Base-by-base conservation (phyloP, 1,140 invertebrate species). In the Catajapyx aquilonaris region DNA sequence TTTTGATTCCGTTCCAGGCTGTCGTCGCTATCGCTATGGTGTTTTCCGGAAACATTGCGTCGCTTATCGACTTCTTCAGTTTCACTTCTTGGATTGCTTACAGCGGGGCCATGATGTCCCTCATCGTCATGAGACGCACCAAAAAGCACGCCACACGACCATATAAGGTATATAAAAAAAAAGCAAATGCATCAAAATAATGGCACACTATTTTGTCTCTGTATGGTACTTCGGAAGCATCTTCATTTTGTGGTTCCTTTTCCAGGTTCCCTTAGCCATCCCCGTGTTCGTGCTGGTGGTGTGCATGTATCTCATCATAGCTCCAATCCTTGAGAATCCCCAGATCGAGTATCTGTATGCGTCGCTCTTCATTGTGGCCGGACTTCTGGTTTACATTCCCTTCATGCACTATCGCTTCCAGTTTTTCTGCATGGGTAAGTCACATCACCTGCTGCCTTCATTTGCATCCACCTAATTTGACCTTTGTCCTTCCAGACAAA, bases 41-140 rank as follows among this genome's bases (percentile, higher is more conserved):
- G 11, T 49, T 86, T 28, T 78, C 81, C 42, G 83, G 84, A 34
- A 84, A 83, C 42, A 90, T 91, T 38, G 76, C 80, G 50, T 81
- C 76, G 10, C 59, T 94, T 40, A 91, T 94, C 48, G 84, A 91
- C 52, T 88, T 93, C 66, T 91, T 94, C 64, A 87, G 83, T 49
- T 91, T 93, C 55, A 84, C 83, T 25, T 81, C 84, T 2, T 93
- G 86, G 87, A 83, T 91, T 49, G 91, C 91, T 61, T 93, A 91
- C 54, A 86, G 84, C 17, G 75, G 81, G 40, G 70, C 83, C 3
- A 88, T 90, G 77, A 48, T 85, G 23, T 78, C 84, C 3, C 58
- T 94, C 9, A 69, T 94, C 45, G 76, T 88, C 10, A 81, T 93
- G 73, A 62, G 86, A 50, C 73, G 68, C 48, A 88, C 80, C 37